These are phyloP conservation scores for Homarus americanus DNA, from an alignment of 1,140 invertebrate species.

Conservation along the genomic window DNA sequence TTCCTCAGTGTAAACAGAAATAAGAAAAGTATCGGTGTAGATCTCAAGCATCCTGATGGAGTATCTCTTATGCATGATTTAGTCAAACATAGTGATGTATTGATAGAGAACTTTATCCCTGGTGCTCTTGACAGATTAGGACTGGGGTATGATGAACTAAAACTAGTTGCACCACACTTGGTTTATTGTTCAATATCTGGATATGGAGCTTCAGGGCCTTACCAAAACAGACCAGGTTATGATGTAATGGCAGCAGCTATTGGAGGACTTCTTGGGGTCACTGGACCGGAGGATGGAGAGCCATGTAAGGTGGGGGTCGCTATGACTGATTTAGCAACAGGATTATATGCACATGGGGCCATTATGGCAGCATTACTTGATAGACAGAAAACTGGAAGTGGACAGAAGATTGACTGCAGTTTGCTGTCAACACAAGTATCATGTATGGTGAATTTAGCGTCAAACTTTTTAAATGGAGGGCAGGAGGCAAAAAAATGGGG, in stretches of 20 bases:
- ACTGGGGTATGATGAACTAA: conserved; percentile 89
- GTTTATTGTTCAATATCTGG: conserved; percentile 97
- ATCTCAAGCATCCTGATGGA: conserved; percentile 88
- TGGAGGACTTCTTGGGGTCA: conserved; percentile 93
- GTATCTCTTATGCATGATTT: conserved; percentile 86
- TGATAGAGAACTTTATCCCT: conserved; percentile 97
- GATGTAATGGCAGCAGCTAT: conserved; percentile 96
- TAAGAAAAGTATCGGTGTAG: conserved; percentile 95
- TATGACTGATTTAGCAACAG: conserved; percentile 94
- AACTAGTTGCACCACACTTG: conserved; percentile 85
- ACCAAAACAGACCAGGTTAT: conserved; percentile 91
- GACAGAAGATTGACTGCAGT: conserved; percentile 96
- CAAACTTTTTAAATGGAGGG: conserved; percentile 92
- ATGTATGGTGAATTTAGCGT: conserved; percentile 91
- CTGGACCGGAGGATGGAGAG: conserved; percentile 88
- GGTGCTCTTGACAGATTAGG: conserved; percentile 89
- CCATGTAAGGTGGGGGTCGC: conserved; percentile 96
- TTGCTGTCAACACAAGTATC: conserved; percentile 95
- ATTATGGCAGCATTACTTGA: conserved; percentile 94
- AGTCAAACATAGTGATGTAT: conserved; percentile 88
- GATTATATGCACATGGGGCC: conserved; percentile 96
- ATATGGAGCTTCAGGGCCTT: conserved; percentile 92
- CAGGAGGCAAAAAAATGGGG: conserved; percentile 88
- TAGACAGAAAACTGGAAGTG: conserved; percentile 86
- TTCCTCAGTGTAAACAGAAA: conserved; percentile 95